phyloP scores from a whole-genome alignment of 2,113 vertebrate genomes.

The Neodon shergylaensis region DNA sequence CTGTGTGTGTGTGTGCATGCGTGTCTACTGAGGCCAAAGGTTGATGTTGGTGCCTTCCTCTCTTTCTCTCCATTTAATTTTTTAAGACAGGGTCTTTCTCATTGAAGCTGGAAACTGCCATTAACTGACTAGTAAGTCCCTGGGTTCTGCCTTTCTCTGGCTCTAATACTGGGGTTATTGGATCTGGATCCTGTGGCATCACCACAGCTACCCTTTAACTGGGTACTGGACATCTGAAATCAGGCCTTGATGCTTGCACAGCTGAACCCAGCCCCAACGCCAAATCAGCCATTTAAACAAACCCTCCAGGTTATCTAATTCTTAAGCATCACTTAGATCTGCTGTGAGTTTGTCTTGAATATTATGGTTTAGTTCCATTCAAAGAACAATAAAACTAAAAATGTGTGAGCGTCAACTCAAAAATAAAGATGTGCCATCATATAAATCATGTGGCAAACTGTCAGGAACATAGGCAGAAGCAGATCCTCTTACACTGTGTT shows the following conservation, averaged over 20 bases:
- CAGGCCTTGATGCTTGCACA: background rate
- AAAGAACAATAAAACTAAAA: background rate
- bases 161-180: background rate
- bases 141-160: background rate
- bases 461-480: constrained; percentile 76
- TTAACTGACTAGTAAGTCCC: background rate
- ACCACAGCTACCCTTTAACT: background rate
- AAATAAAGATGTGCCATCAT: constrained; percentile 6
- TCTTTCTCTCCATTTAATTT: background rate
- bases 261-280: background rate
- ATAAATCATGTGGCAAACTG: background rate
- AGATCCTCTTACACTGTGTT: constrained; percentile 73
- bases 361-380: constrained; percentile 8
- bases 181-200: background rate
- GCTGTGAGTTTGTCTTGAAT: constrained; percentile 13
- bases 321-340: constrained; percentile 12
- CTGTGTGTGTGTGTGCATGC: background rate
- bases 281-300: background rate
- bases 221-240: background rate
- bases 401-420: background rate
- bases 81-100: background rate
- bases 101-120: background rate
- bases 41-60: background rate
- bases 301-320: background rate
- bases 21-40: background rate